Evolutionary conservation across 2,797 vertebrate genomes (phyloP), one percentile per base, ranked within the genome.

Genomic region (Cossypha dichroa): DNA sequence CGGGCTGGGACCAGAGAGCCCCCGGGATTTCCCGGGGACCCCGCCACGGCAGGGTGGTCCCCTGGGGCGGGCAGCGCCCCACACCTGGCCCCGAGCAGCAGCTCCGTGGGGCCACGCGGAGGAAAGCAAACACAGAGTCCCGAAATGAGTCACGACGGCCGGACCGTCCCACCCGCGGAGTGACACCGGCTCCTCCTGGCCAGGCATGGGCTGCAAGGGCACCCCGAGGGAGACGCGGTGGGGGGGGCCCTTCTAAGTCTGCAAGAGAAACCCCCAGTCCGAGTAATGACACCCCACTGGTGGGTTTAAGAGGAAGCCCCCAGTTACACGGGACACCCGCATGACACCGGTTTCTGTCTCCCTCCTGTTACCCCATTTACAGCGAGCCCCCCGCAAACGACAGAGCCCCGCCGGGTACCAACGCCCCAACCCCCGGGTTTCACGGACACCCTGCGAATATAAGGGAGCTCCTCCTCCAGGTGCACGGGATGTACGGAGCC

Each of bases 11-110:
- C 9, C 13, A 75, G 91, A 94, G 94, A 88, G 68, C 66, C 90
- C 90, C 91, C 21, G 85, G 93, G 83, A 88, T 83, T 95, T 94
- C 93, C 93, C 90, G 1, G 31, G 45, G 69, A 45, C 45, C 29
- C n/a, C 5, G 8, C 18, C n/a, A 13, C 1, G 1, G 58, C 4
- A 0, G 17, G 83, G 73, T 28, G 83, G 62, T 81, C 92, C 94
- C 92, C 38, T 10, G 90, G 69, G 94, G 28, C 68, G 2, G 56
- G 75, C 72, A 70, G 31, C 15, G 74, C 73, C 70, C 79, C 72
- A 33, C 94, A 88, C 73, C 95, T 88, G 92, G 75, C 40, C 55
- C 59, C 13, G 31, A 62, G 75, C 74, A 13, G 75, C 74, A 51
- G 10, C 85, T 36, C 66, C 15, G 59, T 12, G 74, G 54, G 76